A percentile compares a stretch with the other conserved stretches of the same genome.
Evolutionary conservation across 2,888 invertebrate genomes (phyloP).

Genomic region (Cataglyphis cursor): DNA sequence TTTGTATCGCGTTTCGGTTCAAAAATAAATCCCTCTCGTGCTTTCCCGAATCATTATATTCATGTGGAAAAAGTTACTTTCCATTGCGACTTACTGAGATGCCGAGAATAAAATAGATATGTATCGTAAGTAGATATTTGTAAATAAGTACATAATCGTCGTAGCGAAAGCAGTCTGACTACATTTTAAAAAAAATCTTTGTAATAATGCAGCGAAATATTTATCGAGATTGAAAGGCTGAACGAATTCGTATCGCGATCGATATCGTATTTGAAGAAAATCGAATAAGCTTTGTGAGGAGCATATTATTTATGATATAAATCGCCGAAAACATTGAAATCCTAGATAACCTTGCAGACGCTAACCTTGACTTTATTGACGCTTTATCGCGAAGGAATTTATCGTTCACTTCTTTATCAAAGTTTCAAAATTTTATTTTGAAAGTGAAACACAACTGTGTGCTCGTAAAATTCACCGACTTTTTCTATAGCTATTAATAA

Average conservation of each 20-base stretch:
- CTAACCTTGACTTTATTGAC: constrained; percentile 44
- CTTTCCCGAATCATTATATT: constrained; percentile 28
- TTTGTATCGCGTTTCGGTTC: not conserved
- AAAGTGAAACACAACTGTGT: constrained; percentile 25
- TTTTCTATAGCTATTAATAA: not conserved
- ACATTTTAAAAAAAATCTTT: not conserved
- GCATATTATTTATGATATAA: constrained; percentile 29
- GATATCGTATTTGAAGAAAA: constrained; percentile 21
- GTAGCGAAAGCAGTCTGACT: constrained; percentile 35
- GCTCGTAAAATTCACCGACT: not conserved
- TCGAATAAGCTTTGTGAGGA: not conserved
- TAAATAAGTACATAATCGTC: constrained; percentile 26
- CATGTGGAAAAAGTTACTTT: constrained; percentile 35
- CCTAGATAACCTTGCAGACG: constrained; percentile 50
- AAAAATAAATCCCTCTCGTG: not conserved
- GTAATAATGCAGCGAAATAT: not conserved
- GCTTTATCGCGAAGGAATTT: constrained; percentile 41
- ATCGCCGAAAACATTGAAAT: constrained; percentile 47
- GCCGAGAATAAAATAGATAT: constrained; percentile 24
- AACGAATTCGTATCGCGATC: constrained; percentile 13
- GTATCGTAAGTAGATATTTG: constrained; percentile 30
- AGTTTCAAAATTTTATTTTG: constrained; percentile 41
- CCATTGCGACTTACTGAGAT: constrained; percentile 20
- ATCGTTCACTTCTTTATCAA: constrained; percentile 33
- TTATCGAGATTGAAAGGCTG: not conserved